Percentiles rank a stretch among this genome's conserved stretches.
These are phyloP conservation scores for Hydroisotoma schaefferi DNA, from an alignment of 2,888 invertebrate genomes.

Conservation along the genomic window DNA sequence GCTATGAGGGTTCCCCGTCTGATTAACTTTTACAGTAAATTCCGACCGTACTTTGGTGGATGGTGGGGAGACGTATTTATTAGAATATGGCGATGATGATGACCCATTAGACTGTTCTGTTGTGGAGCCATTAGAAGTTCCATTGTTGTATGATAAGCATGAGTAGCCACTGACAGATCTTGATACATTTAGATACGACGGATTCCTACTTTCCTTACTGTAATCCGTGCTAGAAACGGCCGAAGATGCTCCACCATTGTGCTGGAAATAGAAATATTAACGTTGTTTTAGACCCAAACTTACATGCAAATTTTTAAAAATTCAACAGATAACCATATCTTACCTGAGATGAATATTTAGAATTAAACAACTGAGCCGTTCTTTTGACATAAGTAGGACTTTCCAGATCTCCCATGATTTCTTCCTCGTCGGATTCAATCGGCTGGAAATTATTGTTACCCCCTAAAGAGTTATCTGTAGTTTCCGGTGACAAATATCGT, in stretches of 20 bases:
- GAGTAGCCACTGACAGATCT: slow-evolving; percentile 89
- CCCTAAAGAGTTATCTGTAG: neutral
- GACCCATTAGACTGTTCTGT: slow-evolving; percentile 29
- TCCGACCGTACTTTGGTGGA: slow-evolving; percentile 15
- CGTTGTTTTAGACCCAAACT: neutral
- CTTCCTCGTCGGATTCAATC: slow-evolving; percentile 26
- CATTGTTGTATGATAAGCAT: slow-evolving; percentile 54
- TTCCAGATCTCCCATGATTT: slow-evolving; percentile 45
- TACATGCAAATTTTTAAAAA: slow-evolving; percentile 7
- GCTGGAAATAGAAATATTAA: slow-evolving; percentile 12
- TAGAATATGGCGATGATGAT: slow-evolving; percentile 15
- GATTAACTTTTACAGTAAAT: slow-evolving; percentile 11
- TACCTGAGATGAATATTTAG: slow-evolving; percentile 35
- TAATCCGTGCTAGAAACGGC: slow-evolving; percentile 19
- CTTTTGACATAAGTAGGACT: slow-evolving; percentile 54
- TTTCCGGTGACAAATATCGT: neutral
- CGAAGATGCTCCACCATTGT: slow-evolving; percentile 13
- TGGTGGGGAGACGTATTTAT: slow-evolving; percentile 22
- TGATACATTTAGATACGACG: slow-evolving; percentile 82
- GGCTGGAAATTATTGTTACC: slow-evolving; percentile 22
- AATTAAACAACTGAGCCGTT: slow-evolving; percentile 50
- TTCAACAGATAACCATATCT: neutral
- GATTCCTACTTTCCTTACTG: slow-evolving; percentile 56
- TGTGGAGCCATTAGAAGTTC: slow-evolving; percentile 18
- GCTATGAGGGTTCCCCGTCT: no score